Evolutionary conservation across 2,888 invertebrate species (phyloP), one percentile per base, ranked within the genome.

Genomic region (Lutraria lutraria): DNA sequence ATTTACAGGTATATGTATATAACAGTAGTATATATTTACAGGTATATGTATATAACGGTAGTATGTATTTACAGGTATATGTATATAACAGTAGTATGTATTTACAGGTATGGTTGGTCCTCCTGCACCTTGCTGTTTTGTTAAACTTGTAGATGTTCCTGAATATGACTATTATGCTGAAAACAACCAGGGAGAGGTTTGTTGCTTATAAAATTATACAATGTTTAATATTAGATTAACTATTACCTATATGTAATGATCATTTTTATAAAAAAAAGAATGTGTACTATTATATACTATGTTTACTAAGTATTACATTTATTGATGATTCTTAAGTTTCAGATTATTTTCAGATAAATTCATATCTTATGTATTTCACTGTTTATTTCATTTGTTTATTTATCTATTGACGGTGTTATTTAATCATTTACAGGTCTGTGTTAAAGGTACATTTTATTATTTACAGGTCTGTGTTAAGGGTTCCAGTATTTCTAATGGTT

Each of bases 91-190:
- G 8, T 43, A 43, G 6, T 25, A 81, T 81, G 10, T 54, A 54
- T 21, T 79, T 92, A 1, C 93, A 94, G 97, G 97, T 82, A 99
- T 99, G 96, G 99, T 99, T 89, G 99, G 99, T 87, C 99, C 99
- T 94, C 99, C 99, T 88, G 98, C 99, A 90, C 98, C 99, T 94
- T 99, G 99, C 97, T 98, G 98, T 97, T 98, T 98, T 96, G 98
- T 99, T 94, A 99, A 99, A 97, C 97, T 99, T 94, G 98, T 98
- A 25, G 99, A 99, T 97, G 99, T 99, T 91, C 99, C 99, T 90
- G 99, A 99, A 97, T 99, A 99, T 99, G 99, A 99, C 81, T 97
- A 97, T 91, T 96, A 93, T 90, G 96, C 96, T 34, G 91, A 88
- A 60, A 92, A 96, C 31, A 91, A 92, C 81, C 90, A 94, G 82